Evolutionary conservation across 2,888 invertebrate species (phyloP).

Genomic region (Lasioglossum calceatum): DNA sequence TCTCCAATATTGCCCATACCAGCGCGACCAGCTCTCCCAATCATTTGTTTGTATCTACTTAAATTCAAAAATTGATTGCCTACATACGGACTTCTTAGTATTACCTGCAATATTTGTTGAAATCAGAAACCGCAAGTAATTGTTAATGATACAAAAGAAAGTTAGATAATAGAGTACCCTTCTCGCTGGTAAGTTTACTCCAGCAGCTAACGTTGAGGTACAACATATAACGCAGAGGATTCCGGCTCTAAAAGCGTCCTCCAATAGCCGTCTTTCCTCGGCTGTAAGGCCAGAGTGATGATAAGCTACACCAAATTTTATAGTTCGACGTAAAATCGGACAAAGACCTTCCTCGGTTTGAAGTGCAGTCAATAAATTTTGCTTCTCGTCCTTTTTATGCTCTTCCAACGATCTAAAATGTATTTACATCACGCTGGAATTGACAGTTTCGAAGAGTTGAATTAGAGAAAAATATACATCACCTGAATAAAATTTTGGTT

Average conservation of each 20-base stretch:
- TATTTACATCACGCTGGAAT: not conserved
- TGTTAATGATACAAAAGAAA: not conserved
- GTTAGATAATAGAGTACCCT: conserved; percentile 85
- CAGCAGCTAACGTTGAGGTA: conserved; percentile 98
- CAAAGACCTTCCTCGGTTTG: conserved; percentile 89
- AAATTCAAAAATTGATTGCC: conserved; percentile 90
- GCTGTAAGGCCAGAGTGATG: conserved; percentile 96
- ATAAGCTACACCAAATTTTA: conserved; percentile 94
- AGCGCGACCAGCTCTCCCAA: conserved; percentile 96
- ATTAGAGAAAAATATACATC: conserved; percentile 34
- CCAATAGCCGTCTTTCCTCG: conserved; percentile 94
- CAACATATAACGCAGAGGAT: conserved; percentile 95
- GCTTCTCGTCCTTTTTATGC: conserved; percentile 87
- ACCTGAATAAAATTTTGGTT: conserved; percentile 87
- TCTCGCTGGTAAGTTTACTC: conserved; percentile 97
- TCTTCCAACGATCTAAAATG: conserved; percentile 85
- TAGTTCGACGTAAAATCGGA: conserved; percentile 88
- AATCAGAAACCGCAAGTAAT: not conserved
- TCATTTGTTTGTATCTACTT: conserved; percentile 97
- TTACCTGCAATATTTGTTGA: conserved; percentile 85
- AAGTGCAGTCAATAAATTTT: conserved; percentile 87
- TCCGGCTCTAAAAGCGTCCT: conserved; percentile 93
- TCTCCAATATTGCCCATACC: conserved; percentile 94
- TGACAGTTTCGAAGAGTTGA: not conserved
- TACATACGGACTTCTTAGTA: conserved; percentile 93